These are phyloP conservation scores for Cotesia chilonis DNA, from an alignment of 1,140 invertebrate genomes.

Conservation along the genomic window DNA sequence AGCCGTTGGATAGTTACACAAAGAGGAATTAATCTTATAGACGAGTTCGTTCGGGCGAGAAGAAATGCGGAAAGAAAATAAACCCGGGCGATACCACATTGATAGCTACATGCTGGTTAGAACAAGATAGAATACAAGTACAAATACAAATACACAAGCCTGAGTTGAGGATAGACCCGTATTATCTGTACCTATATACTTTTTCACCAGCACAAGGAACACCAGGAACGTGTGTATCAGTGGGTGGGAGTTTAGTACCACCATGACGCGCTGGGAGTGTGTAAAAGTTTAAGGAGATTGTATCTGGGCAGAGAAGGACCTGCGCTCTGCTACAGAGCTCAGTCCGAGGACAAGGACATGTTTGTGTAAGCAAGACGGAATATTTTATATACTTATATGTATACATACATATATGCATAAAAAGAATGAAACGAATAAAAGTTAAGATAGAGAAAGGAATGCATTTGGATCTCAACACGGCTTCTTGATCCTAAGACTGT, in stretches of 20 bases:
- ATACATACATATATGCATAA: constrained; percentile 16
- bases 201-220: neutral
- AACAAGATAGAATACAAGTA: constrained; percentile 1
- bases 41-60: constrained; percentile 18
- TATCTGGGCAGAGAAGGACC: constrained; percentile 29
- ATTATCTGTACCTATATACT: constrained; percentile 30
- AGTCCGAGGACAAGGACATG: constrained; percentile 22
- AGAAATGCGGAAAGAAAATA: constrained; percentile 38
- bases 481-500: constrained; percentile 12
- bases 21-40: constrained; percentile 18
- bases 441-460: constrained; percentile 37
- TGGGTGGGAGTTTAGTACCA: constrained; percentile 22
- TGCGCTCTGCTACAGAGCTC: constrained; percentile 22
- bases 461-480: constrained; percentile 26
- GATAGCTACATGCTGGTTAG: constrained; percentile 19
- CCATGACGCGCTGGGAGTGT: constrained; percentile 29
- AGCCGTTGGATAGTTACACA: constrained; percentile 12
- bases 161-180: neutral
- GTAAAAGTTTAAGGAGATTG: constrained; percentile 37
- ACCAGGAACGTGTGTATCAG: neutral
- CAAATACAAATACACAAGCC: constrained; percentile 2
- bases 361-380: constrained; percentile 28
- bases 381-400: no score
- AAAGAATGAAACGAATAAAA: constrained; percentile 33
- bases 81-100: constrained; percentile 26